phyloP scores from a whole-genome alignment of 1,140 invertebrate species.

The Artemia franciscana region DNA sequence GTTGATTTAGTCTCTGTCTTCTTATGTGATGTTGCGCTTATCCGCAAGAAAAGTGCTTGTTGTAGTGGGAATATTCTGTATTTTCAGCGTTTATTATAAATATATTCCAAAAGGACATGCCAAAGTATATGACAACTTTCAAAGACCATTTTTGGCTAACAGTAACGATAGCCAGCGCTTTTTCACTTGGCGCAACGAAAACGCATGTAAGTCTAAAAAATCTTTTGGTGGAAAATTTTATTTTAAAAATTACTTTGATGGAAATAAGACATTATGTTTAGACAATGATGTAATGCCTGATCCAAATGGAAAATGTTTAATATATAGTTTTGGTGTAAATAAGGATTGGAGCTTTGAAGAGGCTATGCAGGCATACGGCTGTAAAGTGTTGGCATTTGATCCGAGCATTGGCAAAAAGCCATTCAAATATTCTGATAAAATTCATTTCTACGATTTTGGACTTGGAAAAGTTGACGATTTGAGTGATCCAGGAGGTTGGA shows the following conservation, averaged over 20 bases:
- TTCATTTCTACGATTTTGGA: conserved; percentile 5
- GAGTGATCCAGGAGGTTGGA: background rate
- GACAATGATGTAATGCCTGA: conserved; percentile 10
- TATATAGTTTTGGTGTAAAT: conserved; percentile 13
- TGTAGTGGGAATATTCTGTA: too few relatives aligned
- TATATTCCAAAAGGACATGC: too few relatives aligned
- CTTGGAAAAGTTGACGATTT: background rate
- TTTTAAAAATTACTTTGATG: conserved; percentile 8
- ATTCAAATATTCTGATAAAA: background rate
- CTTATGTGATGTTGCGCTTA: too few relatives aligned
- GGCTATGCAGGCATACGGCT: conserved; percentile 12
- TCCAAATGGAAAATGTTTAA: conserved; percentile 7
- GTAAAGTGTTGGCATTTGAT: conserved; percentile 15
- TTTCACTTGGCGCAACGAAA: background rate
- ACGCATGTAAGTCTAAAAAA: background rate
- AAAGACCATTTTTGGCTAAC: background rate
- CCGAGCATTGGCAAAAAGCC: conserved; percentile 11
- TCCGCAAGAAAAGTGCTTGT: too few relatives aligned
- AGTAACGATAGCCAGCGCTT: background rate
- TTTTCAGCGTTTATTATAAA: too few relatives aligned
- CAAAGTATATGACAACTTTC: too few relatives aligned
- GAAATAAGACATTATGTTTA: conserved; percentile 13
- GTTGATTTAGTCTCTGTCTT: too few relatives aligned
- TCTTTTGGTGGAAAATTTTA: background rate
- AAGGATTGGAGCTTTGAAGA: conserved; percentile 17